These are phyloP conservation scores for Pocillopora grandis DNA, from an alignment of 92 coral and sea anemone species.

Conservation along the genomic window DNA sequence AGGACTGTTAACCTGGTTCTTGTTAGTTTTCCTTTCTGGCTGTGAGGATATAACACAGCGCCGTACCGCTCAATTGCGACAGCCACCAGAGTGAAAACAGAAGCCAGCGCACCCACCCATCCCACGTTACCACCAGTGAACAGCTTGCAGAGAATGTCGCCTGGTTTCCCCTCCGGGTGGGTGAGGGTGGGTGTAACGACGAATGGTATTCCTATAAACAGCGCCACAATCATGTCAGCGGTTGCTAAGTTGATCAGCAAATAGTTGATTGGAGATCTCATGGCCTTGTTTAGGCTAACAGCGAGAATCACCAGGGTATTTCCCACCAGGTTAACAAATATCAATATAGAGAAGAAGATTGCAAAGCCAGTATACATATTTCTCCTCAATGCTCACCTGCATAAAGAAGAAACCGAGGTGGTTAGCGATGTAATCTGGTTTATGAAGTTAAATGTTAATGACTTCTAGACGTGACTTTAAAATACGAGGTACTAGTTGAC, in stretches of 20 bases:
- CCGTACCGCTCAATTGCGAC: conserved; percentile 61
- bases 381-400: conserved; percentile 11
- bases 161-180: conserved; percentile 41
- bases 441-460: not conserved
- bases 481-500: not conserved
- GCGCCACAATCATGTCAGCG: conserved; percentile 53
- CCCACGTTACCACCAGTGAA: conserved; percentile 44
- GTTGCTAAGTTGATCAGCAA: conserved; percentile 52
- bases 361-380: conserved; percentile 39
- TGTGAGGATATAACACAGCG: conserved; percentile 56
- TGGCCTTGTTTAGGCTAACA: conserved; percentile 40
- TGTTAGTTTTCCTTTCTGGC: conserved; percentile 54
- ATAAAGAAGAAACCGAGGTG: not conserved
- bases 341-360: conserved; percentile 40
- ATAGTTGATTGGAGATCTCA: conserved; percentile 49
- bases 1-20: conserved; percentile 43
- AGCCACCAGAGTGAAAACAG: conserved; percentile 56
- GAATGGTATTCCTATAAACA: conserved; percentile 50
- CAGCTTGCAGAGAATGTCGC: conserved; percentile 52
- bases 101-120: conserved; percentile 56
- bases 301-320: conserved; percentile 48
- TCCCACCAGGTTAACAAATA: conserved; percentile 49
- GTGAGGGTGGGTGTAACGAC: conserved; percentile 22
- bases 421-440: not conserved
- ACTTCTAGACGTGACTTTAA: not conserved